Base-by-base conservation (phyloP, 2,113 vertebrate genomes). In the Oncorhynchus masou region DNA sequence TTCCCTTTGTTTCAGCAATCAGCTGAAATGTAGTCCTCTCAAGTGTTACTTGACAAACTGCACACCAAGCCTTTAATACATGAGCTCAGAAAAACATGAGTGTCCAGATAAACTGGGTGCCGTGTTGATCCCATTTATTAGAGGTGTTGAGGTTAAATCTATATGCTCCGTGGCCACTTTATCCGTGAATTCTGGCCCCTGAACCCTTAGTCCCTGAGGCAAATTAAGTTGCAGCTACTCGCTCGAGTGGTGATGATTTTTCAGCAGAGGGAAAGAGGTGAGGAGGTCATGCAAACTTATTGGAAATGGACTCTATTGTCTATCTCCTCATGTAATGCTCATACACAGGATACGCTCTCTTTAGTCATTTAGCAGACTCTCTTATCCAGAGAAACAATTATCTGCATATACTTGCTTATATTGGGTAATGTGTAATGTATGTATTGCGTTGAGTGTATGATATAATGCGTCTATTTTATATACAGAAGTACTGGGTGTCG, bases 181-280 rank as follows among this genome's bases (percentile, higher is more conserved):
- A 70, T 86, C 65, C 20, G 45, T 76, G 75, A 80, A 74, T 60
- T 70, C 67, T 83, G 54, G 59, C 1, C 34, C 6, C 34, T 34
- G 34, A 34, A 8, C 34, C 34, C 34, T 7, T 34, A 34, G 85
- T 74, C 74, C 81, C 73, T 0, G 2, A 4, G 62, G 45, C 69
- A 72, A 82, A 90, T 89, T 88, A 75, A 81, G 85, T 85, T 84
- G 72, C 85, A 76, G 69, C 67, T 73, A 48, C 57, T 70, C 59
- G 74, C 39, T 62, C 62, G 6, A 2, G 67, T 77, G 68, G 39
- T 24, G 74, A 81, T 79, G 80, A 68, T 76, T 68, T 68, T 72
- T 73, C 3, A 81, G 19, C 73, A 64, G 49, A 65, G 72, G 59
- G 29, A 31, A 29, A 68, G 74, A 31, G 71, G 73, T 69, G 59